phyloP scores from a whole-genome alignment of 1,140 invertebrate species.

The Zaprionus inermis region DNA sequence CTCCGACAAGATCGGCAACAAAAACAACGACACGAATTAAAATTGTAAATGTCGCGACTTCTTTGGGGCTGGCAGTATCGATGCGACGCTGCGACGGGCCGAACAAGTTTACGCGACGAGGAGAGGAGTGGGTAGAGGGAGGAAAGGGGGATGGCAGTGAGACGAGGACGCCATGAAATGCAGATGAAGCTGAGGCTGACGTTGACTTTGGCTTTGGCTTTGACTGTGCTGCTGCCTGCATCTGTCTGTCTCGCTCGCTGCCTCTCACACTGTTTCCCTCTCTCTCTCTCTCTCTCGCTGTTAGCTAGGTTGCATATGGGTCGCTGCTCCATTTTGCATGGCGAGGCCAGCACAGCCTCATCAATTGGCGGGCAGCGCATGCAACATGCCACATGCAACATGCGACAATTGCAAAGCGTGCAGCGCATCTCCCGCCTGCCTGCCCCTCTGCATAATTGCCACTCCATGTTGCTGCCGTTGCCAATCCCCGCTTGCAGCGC shows the following conservation, averaged over 20 bases:
- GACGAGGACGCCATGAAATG: conserved; percentile 69
- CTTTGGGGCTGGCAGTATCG: conserved; percentile 65
- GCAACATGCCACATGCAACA: conserved; percentile 53
- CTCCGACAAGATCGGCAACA: conserved; percentile 49
- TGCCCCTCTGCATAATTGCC: conserved; percentile 71
- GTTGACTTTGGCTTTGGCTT: conserved; percentile 12
- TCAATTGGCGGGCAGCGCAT: conserved; percentile 61
- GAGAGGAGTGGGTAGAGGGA: not conserved
- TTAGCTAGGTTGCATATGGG: conserved; percentile 63
- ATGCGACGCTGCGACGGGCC: conserved; percentile 46
- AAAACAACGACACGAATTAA: conserved; percentile 73
- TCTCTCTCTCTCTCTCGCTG: too few species aligned
- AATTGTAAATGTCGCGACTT: conserved; percentile 78
- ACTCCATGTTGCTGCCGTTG: conserved; percentile 64
- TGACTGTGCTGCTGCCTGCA: conserved; percentile 14
- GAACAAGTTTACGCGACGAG: conserved; percentile 73
- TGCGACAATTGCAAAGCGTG: conserved; percentile 40
- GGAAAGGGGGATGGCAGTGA: too few species aligned
- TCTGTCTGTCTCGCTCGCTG: not conserved
- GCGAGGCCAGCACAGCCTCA: conserved; percentile 60
- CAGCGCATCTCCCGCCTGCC: conserved; percentile 25
- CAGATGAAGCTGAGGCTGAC: conserved; percentile 69
- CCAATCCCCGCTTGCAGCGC: conserved; percentile 25
- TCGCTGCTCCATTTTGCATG: conserved; percentile 76
- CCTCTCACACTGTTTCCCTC: not conserved